Evolutionary conservation across 1,140 invertebrate genomes (phyloP).

Genomic region (Apis florea): DNA sequence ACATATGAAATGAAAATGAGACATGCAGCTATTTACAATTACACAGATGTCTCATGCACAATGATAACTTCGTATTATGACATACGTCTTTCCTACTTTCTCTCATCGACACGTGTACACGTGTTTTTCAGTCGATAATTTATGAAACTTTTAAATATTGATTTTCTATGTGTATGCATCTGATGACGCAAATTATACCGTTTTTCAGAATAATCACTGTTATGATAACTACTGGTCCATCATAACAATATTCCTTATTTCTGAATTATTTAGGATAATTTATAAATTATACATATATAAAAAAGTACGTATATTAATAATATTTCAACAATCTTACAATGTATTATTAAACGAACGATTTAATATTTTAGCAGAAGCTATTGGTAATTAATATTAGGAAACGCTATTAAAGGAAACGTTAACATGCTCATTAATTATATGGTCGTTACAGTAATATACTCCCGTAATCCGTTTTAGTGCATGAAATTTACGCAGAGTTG

Average conservation of each 20-base stretch:
- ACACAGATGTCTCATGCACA: background rate
- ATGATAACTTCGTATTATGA: background rate
- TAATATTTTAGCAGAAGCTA: background rate
- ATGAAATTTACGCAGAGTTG: background rate
- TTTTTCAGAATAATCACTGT: too few relatives aligned
- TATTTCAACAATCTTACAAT: background rate
- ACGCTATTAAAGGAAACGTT: background rate
- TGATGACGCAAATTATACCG: too few relatives aligned
- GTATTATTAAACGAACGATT: background rate
- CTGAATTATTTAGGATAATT: too few relatives aligned
- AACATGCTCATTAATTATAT: background rate
- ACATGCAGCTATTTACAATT: background rate
- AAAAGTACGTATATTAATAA: background rate
- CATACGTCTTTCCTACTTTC: background rate
- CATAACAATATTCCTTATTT: too few relatives aligned
- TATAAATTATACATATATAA: too few relatives aligned
- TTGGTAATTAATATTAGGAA: background rate
- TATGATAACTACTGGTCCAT: too few relatives aligned
- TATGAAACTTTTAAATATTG: background rate
- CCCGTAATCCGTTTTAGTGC: too few relatives aligned
- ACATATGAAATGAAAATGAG: conserved; percentile 5
- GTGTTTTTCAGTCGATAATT: background rate
- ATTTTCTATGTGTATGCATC: too few relatives aligned
- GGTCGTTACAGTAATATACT: background rate
- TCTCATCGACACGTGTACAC: background rate